These are phyloP conservation scores for Cheilinus undulatus DNA, from an alignment of 2,113 vertebrate genomes.

Conservation along the genomic window DNA sequence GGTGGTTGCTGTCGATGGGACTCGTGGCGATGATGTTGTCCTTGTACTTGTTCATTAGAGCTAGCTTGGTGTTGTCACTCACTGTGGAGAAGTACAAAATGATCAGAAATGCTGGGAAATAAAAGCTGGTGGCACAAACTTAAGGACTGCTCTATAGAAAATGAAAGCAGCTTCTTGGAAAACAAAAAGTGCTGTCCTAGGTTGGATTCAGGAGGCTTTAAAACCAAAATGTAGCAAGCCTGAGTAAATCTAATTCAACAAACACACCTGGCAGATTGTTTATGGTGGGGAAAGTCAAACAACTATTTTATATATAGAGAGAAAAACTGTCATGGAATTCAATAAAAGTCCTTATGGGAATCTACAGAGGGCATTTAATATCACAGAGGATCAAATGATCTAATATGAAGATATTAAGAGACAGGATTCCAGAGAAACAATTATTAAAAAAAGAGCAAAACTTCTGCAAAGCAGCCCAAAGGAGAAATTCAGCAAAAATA, in stretches of 20 bases:
- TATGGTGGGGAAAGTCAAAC: slow-evolving; percentile 32
- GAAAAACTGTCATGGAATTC: slow-evolving; percentile 69
- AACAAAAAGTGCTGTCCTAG: slow-evolving; percentile 7
- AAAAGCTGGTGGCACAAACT: neutral
- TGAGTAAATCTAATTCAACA: neutral
- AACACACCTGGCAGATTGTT: slow-evolving; percentile 27
- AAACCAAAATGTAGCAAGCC: neutral
- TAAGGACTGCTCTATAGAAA: slow-evolving; percentile 10
- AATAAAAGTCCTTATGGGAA: slow-evolving; percentile 59
- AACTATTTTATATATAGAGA: slow-evolving; percentile 44
- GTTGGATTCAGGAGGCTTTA: neutral
- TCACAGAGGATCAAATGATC: slow-evolving; percentile 14
- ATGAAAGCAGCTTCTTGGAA: slow-evolving; percentile 2
- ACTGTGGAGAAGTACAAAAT: slow-evolving; percentile 79
- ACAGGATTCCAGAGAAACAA: neutral
- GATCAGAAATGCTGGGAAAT: neutral
- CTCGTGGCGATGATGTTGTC: slow-evolving; percentile 98
- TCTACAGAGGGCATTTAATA: slow-evolving; percentile 11
- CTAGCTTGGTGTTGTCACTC: slow-evolving; percentile 95
- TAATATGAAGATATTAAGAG: slow-evolving; percentile 27
- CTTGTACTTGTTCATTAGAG: slow-evolving; percentile 99
- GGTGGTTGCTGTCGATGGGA: slow-evolving; percentile 95
- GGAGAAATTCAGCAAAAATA: neutral
- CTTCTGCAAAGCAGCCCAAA: neutral
- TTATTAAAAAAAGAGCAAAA: neutral